Percentiles rank a stretch among this genome's conserved stretches.
These are phyloP conservation scores for Chrysocyon brachyurus DNA, from an alignment of 2,797 vertebrate genomes.

Conservation along the genomic window DNA sequence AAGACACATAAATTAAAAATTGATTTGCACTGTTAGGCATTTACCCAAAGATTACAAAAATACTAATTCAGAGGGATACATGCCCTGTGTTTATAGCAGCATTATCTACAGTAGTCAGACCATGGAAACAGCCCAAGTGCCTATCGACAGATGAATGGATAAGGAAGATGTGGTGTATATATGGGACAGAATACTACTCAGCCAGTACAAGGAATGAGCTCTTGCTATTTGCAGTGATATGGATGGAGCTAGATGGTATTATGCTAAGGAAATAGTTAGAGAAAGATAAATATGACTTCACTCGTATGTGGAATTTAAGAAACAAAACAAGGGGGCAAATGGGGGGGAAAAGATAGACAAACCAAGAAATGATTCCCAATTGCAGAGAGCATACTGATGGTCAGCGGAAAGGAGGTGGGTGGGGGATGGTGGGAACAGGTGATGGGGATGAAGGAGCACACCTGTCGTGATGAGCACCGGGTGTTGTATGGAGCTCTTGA, in stretches of 20 bases:
- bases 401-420: too few species aligned
- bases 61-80: not conserved
- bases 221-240: not conserved
- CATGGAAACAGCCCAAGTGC: not conserved
- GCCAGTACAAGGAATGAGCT: not conserved
- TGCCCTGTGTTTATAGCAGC: not conserved
- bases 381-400: not conserved
- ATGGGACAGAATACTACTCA: not conserved
- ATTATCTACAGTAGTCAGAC: not conserved
- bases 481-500: fast-evolving
- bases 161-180: not conserved
- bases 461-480: not conserved
- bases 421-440: not conserved
- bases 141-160: not conserved
- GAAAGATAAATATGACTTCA: not conserved
- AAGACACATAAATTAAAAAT: not conserved
- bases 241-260: not conserved
- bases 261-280: not conserved
- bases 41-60: not conserved
- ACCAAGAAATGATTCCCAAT: not conserved
- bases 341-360: not conserved
- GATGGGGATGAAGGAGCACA: not conserved
- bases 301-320: not conserved
- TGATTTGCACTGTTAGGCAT: not conserved
- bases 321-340: not conserved